Conservation (phyloP, 2,888 invertebrate genomes). For the Gymnosoma rotundatum region DNA sequence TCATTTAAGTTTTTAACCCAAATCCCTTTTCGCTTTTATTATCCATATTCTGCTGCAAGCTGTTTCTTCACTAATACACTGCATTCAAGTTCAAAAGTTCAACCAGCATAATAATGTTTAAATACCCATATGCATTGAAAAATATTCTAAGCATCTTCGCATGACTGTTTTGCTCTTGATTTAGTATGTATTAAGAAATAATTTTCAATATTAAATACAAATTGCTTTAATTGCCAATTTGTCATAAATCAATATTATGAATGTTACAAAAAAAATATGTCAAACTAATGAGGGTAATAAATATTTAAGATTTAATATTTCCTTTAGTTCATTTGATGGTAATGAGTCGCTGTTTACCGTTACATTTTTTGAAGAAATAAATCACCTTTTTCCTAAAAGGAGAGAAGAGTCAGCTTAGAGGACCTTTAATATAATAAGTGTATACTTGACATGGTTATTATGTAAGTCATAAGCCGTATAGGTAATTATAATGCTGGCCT, state of each 20-base stretch:
- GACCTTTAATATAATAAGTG: no score
- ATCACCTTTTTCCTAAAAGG: no score
- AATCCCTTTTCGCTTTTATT: constrained; percentile 24
- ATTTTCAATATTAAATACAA: constrained; percentile 51
- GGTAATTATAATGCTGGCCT: no score
- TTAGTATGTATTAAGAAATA: constrained; percentile 39
- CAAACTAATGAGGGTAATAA: constrained; percentile 8
- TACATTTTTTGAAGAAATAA: no score
- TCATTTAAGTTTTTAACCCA: constrained; percentile 28
- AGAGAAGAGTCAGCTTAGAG: no score
- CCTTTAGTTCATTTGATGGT: neutral
- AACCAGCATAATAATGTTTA: constrained; percentile 41
- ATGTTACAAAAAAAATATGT: no score
- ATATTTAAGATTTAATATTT: constrained; percentile 10
- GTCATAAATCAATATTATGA: neutral
- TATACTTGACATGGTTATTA: no score
- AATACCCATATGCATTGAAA: constrained; percentile 20
- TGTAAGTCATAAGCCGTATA: no score
- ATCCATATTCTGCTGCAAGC: neutral
- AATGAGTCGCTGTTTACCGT: neutral
- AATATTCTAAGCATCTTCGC: neutral
- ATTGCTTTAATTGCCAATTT: constrained; percentile 50
- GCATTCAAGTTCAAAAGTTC: constrained; percentile 61
- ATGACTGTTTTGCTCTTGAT: constrained; percentile 3
- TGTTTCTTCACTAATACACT: constrained; percentile 23